Evolutionary conservation across 1,140 invertebrate species (phyloP).

Genomic region (Drosophila takahashii): DNA sequence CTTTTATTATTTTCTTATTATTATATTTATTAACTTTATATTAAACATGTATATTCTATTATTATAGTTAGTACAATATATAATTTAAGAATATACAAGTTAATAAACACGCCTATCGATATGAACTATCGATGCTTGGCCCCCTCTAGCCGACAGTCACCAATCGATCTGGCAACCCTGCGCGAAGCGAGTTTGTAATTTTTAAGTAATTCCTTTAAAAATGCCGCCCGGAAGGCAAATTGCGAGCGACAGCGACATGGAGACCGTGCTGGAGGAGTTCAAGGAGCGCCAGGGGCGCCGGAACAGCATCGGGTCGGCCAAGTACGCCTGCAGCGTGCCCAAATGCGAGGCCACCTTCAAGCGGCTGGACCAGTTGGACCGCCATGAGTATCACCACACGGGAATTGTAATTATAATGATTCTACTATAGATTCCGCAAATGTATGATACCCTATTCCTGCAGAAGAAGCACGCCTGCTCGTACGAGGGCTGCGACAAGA

Average conservation of each 20-base stretch:
- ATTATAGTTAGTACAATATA: too few species aligned
- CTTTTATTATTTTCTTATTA: too few species aligned
- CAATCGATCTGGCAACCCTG: too few species aligned
- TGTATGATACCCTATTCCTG: not conserved
- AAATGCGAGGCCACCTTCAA: constrained; percentile 67
- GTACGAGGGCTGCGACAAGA: constrained; percentile 71
- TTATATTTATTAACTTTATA: too few species aligned
- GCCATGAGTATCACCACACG: constrained; percentile 80
- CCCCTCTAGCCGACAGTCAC: too few species aligned
- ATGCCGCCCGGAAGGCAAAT: constrained; percentile 60
- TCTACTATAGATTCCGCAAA: not conserved
- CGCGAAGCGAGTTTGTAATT: not conserved
- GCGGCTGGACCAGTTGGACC: constrained; percentile 74
- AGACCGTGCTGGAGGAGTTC: constrained; percentile 64
- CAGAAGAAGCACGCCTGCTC: constrained; percentile 79
- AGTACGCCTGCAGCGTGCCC: constrained; percentile 66
- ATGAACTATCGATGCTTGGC: too few species aligned
- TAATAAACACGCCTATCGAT: too few species aligned
- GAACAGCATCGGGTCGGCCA: constrained; percentile 52
- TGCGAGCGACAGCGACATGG: constrained; percentile 77
- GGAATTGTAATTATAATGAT: constrained; percentile 61
- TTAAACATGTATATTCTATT: too few species aligned
- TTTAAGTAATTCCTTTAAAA: constrained; percentile 3
- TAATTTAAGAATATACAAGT: too few species aligned
- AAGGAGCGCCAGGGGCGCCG: constrained; percentile 34